Evolutionary conservation across 2,888 invertebrate species (phyloP).

Genomic region (Polydrusus tereticollis): DNA sequence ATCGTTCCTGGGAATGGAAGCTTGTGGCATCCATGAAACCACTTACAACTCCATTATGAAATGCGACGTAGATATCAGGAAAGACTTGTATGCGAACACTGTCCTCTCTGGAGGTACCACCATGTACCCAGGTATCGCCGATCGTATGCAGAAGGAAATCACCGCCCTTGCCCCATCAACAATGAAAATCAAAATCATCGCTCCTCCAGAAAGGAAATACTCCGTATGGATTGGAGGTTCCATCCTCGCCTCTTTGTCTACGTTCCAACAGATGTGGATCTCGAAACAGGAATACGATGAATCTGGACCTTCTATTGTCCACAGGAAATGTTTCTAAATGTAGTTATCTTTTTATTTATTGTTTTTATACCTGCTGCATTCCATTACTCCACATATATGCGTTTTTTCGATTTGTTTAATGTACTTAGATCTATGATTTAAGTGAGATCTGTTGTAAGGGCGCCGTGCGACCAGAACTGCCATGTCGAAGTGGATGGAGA

Average conservation of each 20-base stretch:
- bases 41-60: slow-evolving; percentile 98
- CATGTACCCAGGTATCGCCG: slow-evolving; percentile 95
- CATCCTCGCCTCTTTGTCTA: slow-evolving; percentile 91
- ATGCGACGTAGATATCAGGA: slow-evolving; percentile 97
- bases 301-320: slow-evolving; percentile 95
- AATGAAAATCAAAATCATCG: slow-evolving; percentile 95
- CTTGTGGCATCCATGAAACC: slow-evolving; percentile 89
- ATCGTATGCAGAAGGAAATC: slow-evolving; percentile 87
- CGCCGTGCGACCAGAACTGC: slow-evolving; percentile 29
- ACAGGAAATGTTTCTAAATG: slow-evolving; percentile 95
- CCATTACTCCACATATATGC: slow-evolving; percentile 15
- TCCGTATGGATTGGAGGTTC: slow-evolving; percentile 97
- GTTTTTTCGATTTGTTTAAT: background rate
- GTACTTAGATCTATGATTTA: slow-evolving; percentile 17
- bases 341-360: slow-evolving; percentile 54
- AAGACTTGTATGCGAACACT: slow-evolving; percentile 95
- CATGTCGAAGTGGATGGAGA: slow-evolving; percentile 16
- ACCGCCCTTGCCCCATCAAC: slow-evolving; percentile 91
- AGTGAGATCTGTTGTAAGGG: background rate
- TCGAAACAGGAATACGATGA: slow-evolving; percentile 97
- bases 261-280: slow-evolving; percentile 96
- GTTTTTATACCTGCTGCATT: slow-evolving; percentile 22
- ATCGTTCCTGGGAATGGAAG: slow-evolving; percentile 91
- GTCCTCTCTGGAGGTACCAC: slow-evolving; percentile 95
- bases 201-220: slow-evolving; percentile 94